These are phyloP conservation scores for Pseudochirops cupreus DNA, from an alignment of 2,797 vertebrate species.

Conservation along the genomic window DNA sequence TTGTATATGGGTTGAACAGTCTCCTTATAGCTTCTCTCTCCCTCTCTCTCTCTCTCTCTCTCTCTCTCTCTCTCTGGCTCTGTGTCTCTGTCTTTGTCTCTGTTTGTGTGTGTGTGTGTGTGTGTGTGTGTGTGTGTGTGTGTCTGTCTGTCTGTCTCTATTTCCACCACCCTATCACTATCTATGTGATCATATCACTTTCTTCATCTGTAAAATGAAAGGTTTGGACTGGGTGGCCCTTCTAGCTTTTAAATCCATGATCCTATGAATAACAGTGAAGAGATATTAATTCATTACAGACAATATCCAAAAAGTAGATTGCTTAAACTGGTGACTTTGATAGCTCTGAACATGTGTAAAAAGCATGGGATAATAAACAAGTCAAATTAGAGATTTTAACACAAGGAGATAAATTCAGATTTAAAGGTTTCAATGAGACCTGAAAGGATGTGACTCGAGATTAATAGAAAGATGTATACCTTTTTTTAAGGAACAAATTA, in stretches of 20 bases:
- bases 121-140: no score
- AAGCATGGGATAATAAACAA: background rate
- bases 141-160: no score
- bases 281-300: no score
- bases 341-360: background rate
- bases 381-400: background rate
- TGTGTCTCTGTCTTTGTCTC: no score
- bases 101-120: no score
- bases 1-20: background rate
- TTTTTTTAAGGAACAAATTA: background rate
- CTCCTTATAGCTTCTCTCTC: no score
- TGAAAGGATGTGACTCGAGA: background rate
- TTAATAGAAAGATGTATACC: background rate
- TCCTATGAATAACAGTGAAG: background rate
- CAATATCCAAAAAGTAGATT: background rate
- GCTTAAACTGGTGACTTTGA: background rate
- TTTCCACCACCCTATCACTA: background rate
- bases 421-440: background rate
- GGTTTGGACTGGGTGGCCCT: background rate
- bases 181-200: background rate
- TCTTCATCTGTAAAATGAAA: background rate
- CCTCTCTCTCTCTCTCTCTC: no score
- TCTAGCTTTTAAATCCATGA: background rate
- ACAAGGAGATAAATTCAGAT: background rate
- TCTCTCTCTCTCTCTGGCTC: no score